Base-by-base conservation (phyloP, 2,888 invertebrate species). In the Willowsia nigromaculata region DNA sequence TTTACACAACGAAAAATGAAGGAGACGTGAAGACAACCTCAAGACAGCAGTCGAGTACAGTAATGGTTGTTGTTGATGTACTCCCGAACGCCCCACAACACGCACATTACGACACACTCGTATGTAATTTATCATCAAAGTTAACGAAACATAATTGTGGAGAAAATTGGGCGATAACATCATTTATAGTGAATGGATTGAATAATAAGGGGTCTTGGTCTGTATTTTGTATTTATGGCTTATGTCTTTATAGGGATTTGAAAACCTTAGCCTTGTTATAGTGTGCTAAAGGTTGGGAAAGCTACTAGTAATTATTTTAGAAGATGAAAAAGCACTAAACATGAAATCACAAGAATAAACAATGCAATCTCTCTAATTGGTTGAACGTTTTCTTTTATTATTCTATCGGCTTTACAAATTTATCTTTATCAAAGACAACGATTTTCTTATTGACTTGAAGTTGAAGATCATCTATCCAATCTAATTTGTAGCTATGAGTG, bases 21-120 rank as follows among this genome's bases (percentile, higher is more conserved):
- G 56, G 7, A 56, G 22, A 56, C 18, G 56, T 13, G n/a, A 62
- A 22, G 27, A 62, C 9, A 25, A 62, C 9, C 13, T 7, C 13
- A 62, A 62, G 30, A 62, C 30, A 62, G 11, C 7, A 62, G 27
- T 15, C 5, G 9, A 62, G 18, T 13, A 62, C 27, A 7, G 30
- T n/a, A 62, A 3, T 3, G 9, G 22, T 62, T 62, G 27, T 68
- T 15, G 37, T 68, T 30, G 33, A 56, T 50, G 25, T 56, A 56
- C 56, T 22, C 56, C 22, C 50, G 18, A 22, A 15, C 62, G 22
- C 56, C 5, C 56, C 22, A 6, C 2, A 22, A 15, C 62, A 62
- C 62, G 62, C 62, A 62, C n/a, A 62, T 62, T 62, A 62, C 30
- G 62, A 30, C 62, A 62, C 62, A 30, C 27, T 30, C 27, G 56